Conservation (phyloP, 2,888 invertebrate genomes). For the Galeruca laticollis region DNA sequence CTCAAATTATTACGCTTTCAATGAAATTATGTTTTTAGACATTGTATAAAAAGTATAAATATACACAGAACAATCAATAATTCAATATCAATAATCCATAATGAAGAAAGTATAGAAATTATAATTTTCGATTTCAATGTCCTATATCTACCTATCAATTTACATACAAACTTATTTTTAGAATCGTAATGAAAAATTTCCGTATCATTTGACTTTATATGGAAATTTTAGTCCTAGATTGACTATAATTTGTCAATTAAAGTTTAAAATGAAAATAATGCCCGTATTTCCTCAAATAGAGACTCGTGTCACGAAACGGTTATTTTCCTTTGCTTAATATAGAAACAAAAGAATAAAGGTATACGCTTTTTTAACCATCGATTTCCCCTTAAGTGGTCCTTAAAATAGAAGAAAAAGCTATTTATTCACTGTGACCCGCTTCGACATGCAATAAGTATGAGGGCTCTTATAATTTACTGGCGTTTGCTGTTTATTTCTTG, state of each 20-base stretch:
- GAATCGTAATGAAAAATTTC: background rate
- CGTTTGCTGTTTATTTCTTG: background rate
- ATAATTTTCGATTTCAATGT: too few relatives aligned
- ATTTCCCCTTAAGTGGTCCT: conserved; percentile 24
- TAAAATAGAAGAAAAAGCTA: conserved; percentile 30
- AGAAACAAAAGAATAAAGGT: conserved; percentile 9
- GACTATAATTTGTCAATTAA: background rate
- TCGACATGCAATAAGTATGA: conserved; percentile 23
- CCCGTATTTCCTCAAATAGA: conserved; percentile 2
- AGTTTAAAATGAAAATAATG: background rate
- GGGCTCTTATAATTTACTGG: background rate
- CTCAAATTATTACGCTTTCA: too few relatives aligned
- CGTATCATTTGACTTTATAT: background rate
- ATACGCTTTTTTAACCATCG: conserved; percentile 11
- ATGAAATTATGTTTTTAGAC: too few relatives aligned
- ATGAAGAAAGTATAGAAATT: too few relatives aligned
- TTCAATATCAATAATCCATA: too few relatives aligned
- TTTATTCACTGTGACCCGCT: conserved; percentile 23
- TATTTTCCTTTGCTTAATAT: conserved; percentile 11
- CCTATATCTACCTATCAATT: too few relatives aligned
- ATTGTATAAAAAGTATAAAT: too few relatives aligned
- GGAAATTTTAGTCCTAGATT: background rate
- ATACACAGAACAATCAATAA: too few relatives aligned
- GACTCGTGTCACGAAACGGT: conserved; percentile 6
- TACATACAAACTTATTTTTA: too few relatives aligned